Percentiles rank a stretch among this genome's conserved stretches.
These are phyloP conservation scores for Tholera decimalis DNA, from an alignment of 2,888 invertebrate species.

Conservation along the genomic window DNA sequence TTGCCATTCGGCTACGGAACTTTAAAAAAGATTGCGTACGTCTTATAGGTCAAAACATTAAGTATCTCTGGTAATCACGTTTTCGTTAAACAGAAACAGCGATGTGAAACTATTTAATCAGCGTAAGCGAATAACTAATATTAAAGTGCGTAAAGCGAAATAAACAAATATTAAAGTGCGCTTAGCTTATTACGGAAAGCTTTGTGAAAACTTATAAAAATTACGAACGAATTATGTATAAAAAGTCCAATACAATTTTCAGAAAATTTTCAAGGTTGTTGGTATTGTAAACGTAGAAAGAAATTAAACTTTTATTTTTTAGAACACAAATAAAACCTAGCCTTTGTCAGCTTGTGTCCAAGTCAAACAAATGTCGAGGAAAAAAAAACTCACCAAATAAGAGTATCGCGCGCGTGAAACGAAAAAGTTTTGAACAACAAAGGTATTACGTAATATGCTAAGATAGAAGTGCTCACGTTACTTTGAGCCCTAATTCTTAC, in stretches of 20 bases:
- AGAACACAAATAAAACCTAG: background rate
- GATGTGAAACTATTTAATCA: slow-evolving; percentile 2
- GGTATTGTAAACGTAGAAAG: background rate
- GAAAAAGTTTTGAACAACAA: background rate
- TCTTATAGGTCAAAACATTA: no score
- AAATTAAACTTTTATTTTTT: background rate
- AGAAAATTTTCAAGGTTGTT: background rate
- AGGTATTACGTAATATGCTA: background rate
- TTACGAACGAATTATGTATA: background rate
- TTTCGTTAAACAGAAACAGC: slow-evolving; percentile 4
- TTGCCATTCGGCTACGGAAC: no score
- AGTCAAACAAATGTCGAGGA: background rate
- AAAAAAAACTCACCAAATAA: slow-evolving; percentile 1
- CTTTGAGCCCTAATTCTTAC: background rate
- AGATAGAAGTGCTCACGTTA: background rate
- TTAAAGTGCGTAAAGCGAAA: no score
- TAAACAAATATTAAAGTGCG: slow-evolving; percentile 13
- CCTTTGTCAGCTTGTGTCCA: background rate
- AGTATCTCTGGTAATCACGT: background rate
- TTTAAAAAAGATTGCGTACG: no score
- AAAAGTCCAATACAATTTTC: background rate
- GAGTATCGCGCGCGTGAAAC: background rate
- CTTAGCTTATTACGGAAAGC: background rate
- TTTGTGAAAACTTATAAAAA: slow-evolving; percentile 4
- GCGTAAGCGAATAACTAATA: background rate